Base-by-base conservation (phyloP, 2,888 invertebrate species). In the Tholera decimalis region DNA sequence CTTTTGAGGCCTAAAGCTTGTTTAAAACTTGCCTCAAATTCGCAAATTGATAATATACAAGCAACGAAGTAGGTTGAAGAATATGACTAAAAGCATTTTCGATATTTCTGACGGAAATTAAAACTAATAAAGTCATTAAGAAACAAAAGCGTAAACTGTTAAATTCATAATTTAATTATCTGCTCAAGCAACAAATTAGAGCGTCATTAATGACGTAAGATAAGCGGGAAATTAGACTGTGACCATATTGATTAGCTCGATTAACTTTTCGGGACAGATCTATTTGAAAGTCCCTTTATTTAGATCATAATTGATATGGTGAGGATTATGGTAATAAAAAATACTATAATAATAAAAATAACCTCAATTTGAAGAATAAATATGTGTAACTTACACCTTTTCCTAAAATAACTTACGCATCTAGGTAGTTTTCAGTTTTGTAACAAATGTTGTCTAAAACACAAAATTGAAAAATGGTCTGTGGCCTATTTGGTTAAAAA, bases 31-130 rank as follows among this genome's bases (percentile, higher is more conserved):
- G 22, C 1, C 1, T 28, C 11, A 2, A 15, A 18, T 53, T 15
- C 13, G 7, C 37, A 22, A 6, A 20, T 18, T 13, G 7, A 18
- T 28, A 33, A 33, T 13, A 3, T 24, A 28, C 2, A 24, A 1
- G 9, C 18, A 50, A 9, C 8, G 13, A 15, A 43, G 37, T 26
- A 9, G 6, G 9, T 30, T 44, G 11, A 22, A 9, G 8, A 37
- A 33, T 41, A 13, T 37, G 18, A 57, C 20, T 15, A 35, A 15
- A 13, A 20, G 9, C 43, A 33, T 41, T 44, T 35, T 11, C 28
- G 8, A 41, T 15, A 66, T 66, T 72, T 72, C 35, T 4, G 26
- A 53, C 61, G 53, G 35, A 61, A 39, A 44, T 59, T 30, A 11
- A 26, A 49, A 47, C 18, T 8, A 20, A 56, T 60, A 8, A 43